Evolutionary conservation across 92 coral and sea anemone species (phyloP), one percentile per base, ranked within the genome.

Genomic region (Metridium senile): DNA sequence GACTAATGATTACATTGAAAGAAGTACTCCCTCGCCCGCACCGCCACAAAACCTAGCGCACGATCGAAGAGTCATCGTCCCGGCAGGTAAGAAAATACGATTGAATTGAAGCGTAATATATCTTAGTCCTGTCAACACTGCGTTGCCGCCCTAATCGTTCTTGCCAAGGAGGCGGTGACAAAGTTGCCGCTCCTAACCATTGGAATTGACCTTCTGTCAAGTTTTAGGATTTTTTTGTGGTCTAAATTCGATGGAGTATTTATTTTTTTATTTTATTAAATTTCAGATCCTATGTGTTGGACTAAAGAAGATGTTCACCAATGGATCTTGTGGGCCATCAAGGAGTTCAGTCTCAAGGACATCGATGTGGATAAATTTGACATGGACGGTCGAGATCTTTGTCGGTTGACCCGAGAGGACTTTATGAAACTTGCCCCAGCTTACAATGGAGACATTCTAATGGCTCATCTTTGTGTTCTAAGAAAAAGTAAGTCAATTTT

Each of bases 361-460:
- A 96, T 96, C 67, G 99, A 96, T 32, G 83, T 93, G 26, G 96
- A 93, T 20, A 87, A 97, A n/a, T 96, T 96, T 71, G 93, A 93
- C 79, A 96, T 96, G 94, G 94, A 91, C 31, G 99, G 99, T 31
- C 87, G 90, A 47, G 93, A 96, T 26, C 90, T 96, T 0, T 96
- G 99, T 74, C 90, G 91, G 20, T 74, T 96, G 64, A 96, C 98
- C 7, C 71, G 99, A 49, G 99, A 96, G 39, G 99, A 91, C 11
- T 96, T 96, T 70, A 93, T 96, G 93, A 96, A 96, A 65, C 97
- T 96, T 58, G 99, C 99, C 19, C 99, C 99, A 49, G 99, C 99
- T 13, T 96, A 93, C 86, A 96, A 96, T 73, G 99, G 99, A 16
- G 99, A 96, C 26, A 96, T 96, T 62, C 78, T 96, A 39, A 90